Evolutionary conservation across 2,797 vertebrate species (phyloP).

Genomic region (Notoglanidium macrostoma): DNA sequence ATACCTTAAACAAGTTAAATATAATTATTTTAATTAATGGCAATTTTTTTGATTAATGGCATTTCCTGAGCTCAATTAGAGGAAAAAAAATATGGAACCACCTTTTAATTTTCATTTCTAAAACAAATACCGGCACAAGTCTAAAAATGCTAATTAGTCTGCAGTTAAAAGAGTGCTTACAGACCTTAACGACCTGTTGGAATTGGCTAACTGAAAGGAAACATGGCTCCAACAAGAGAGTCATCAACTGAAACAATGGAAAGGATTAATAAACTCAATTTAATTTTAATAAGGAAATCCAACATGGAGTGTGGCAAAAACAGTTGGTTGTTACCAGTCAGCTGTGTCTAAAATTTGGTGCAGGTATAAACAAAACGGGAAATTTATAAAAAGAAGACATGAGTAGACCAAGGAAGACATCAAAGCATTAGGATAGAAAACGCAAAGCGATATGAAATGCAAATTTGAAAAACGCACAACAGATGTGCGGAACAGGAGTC

Average conservation of each 20-base stretch:
- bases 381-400: too few species aligned
- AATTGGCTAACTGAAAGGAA: background rate
- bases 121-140: background rate
- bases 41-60: too few species aligned
- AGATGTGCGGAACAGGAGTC: too few species aligned
- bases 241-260: background rate
- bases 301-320: background rate
- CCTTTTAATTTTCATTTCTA: background rate
- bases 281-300: background rate
- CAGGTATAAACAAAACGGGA: too few species aligned
- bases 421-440: too few species aligned
- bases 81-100: background rate
- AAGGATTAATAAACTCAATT: background rate
- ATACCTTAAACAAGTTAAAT: too few species aligned
- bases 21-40: too few species aligned
- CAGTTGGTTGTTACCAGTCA: background rate
- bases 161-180: background rate
- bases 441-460: too few species aligned
- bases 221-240: background rate
- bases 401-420: too few species aligned
- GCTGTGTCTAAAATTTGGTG: background rate
- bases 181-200: background rate
- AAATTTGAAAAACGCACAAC: too few species aligned
- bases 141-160: background rate
- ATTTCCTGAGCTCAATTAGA: too few species aligned